phyloP scores from a whole-genome alignment of 2,113 vertebrate species.

The Gymnogyps californianus region DNA sequence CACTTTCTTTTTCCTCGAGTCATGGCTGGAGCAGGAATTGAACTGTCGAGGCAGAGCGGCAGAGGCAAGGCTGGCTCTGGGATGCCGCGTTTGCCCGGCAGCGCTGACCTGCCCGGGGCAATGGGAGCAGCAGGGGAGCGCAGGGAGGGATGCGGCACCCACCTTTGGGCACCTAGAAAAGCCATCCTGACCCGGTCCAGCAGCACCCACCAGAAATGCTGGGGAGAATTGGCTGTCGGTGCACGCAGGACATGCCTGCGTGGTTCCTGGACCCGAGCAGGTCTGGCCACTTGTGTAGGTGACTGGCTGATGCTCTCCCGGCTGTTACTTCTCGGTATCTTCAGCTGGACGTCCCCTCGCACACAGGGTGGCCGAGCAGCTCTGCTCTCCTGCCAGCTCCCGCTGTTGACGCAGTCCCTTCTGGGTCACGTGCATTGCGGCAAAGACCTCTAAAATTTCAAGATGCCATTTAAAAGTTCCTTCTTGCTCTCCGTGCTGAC shows the following conservation, averaged over 20 bases:
- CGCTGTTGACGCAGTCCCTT: not conserved
- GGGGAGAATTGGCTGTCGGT: not conserved
- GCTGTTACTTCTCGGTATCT: not conserved
- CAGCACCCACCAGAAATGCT: not conserved
- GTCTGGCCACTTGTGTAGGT: not conserved
- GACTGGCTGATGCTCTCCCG: not conserved
- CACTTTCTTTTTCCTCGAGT: not conserved
- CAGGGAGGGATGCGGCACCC: not conserved
- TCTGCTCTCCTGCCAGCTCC: not conserved
- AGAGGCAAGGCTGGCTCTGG: not conserved
- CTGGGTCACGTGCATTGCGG: rapidly evolving
- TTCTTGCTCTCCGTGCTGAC: not conserved
- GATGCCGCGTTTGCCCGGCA: not conserved
- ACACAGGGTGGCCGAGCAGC: rapidly evolving
- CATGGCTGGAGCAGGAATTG: not conserved
- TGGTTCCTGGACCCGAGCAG: not conserved
- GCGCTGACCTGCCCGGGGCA: not conserved
- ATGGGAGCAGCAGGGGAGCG: not conserved
- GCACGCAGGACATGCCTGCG: rapidly evolving
- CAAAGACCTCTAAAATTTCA: not conserved
- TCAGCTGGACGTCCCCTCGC: not conserved
- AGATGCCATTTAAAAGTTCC: not conserved
- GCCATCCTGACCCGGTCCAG: not conserved
- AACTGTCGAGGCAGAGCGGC: not conserved
- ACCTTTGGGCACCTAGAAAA: not conserved